Base-by-base conservation (phyloP, 2,888 invertebrate species). In the Holacanthella duospinosa region DNA sequence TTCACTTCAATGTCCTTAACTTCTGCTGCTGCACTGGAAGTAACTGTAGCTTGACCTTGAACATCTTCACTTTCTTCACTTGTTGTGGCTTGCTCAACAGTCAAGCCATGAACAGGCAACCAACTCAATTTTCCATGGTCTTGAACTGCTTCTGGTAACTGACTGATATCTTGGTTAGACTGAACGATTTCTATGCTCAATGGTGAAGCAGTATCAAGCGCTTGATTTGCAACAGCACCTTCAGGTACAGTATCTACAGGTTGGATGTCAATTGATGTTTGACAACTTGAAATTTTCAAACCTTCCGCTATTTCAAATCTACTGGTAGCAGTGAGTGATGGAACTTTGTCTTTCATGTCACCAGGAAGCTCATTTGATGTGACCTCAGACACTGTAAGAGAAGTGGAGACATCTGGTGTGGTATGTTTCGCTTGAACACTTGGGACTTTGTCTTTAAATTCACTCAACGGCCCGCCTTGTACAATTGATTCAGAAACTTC, bases 1-100 rank as follows among this genome's bases (percentile, higher is more conserved):
- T 61, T 61, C 1, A 55, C 64, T 24, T 59, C 57, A 29, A 58
- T 44, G 53, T 63, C 12, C 53, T 62, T 57, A 43, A 53, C 64
- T 26, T 55, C 36, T n/a, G 26, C 59, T 2, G 43, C 26, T 25
- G 48, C 48, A 21, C 12, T 43, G 16, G 28, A 2, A 2, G 55
- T n/a, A n/a, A 44, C 43, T 28, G 21, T 21, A 9, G 28, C 24
- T 57, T 26, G 25, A n/a, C n/a, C 59, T 43, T 19, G n/a, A 24
- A 36, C 55, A 6, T 55, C 48, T 48, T 48, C 29, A 24, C 25
- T 58, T 2, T 21, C 59, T 25, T 59, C 59, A 16, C 9, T 36
- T 2, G 48, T 28, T 48, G 29, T 48, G 0, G 36, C 54, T 55
- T 64, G 58, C 44, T 59, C 44, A 6, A 59, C 44, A 21, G 29